Conservation (phyloP, 2,113 vertebrate species). For the Callionymus lyra region DNA sequence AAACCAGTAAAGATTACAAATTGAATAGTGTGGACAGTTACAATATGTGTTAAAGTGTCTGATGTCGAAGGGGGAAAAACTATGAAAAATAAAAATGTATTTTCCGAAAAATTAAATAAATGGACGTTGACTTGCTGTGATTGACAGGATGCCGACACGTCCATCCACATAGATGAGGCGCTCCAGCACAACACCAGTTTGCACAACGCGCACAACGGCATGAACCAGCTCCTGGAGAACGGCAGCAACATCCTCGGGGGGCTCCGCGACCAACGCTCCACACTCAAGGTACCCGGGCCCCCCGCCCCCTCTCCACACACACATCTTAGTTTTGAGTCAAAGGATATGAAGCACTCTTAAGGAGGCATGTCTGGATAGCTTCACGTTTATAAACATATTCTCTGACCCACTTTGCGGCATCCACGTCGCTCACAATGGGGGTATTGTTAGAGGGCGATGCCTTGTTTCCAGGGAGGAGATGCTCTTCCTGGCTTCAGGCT, state of each 20-base stretch:
- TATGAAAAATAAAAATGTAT: neutral
- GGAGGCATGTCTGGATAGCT: neutral
- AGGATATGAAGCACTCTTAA: neutral
- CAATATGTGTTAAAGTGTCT: neutral
- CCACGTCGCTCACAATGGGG: constrained; percentile 21
- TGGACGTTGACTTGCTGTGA: too few species aligned
- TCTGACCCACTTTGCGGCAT: constrained; percentile 15
- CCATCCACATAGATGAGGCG: constrained; percentile 93
- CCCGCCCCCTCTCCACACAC: neutral
- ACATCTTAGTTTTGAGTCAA: neutral
- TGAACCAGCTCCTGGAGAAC: constrained; percentile 92
- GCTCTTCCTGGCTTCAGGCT: constrained; percentile 47
- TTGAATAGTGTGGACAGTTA: too few species aligned
- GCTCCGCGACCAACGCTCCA: constrained; percentile 86
- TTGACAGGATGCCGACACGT: constrained; percentile 85
- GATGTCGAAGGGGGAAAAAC: neutral
- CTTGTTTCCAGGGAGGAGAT: constrained; percentile 60
- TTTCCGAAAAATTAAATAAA: neutral
- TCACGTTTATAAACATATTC: neutral
- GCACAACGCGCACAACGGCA: constrained; percentile 84
- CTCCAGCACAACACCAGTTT: constrained; percentile 86
- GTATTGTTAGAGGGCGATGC: constrained; percentile 34
- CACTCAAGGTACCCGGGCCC: constrained; percentile 74
- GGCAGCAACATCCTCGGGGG: constrained; percentile 85
- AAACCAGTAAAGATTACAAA: too few species aligned